Percentiles rank a stretch among this genome's conserved stretches.
Evolutionary conservation across 2,888 invertebrate species (phyloP).

Genomic region (Pristionchus japonicus): DNA sequence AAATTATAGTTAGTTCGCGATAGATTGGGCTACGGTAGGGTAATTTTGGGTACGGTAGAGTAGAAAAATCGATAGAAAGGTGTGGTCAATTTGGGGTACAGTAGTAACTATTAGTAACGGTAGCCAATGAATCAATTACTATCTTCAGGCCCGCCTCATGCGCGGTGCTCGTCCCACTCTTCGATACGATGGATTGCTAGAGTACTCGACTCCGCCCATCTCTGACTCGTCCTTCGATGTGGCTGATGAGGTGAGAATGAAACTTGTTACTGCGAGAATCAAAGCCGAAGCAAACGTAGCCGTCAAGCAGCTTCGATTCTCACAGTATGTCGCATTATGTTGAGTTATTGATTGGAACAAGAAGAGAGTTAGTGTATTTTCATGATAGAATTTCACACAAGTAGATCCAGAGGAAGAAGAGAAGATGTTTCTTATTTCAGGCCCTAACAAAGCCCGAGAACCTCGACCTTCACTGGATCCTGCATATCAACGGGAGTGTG

Average conservation of each 20-base stretch:
- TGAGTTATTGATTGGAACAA: too few species aligned
- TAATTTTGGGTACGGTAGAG: not conserved
- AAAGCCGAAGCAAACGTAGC: too few species aligned
- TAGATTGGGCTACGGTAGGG: slow-evolving; percentile 54
- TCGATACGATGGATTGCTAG: slow-evolving; percentile 84
- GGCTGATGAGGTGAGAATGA: slow-evolving; percentile 41
- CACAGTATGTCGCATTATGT: too few species aligned
- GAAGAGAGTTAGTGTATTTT: too few species aligned
- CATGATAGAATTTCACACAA: too few species aligned
- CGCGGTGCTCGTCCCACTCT: slow-evolving; percentile 84
- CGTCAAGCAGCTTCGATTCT: too few species aligned
- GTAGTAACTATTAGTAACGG: too few species aligned
- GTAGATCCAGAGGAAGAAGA: too few species aligned
- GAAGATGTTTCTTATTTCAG: too few species aligned
- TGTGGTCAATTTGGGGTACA: not conserved
- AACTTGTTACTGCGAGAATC: too few species aligned
- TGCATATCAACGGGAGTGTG: slow-evolving; percentile 46
- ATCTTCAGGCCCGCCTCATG: slow-evolving; percentile 82
- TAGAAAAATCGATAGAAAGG: not conserved
- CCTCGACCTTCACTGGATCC: slow-evolving; percentile 58
- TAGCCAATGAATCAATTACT: too few species aligned
- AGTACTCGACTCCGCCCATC: slow-evolving; percentile 82
- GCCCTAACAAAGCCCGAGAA: slow-evolving; percentile 46
- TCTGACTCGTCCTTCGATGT: slow-evolving; percentile 60
- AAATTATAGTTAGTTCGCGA: too few species aligned